Evolutionary conservation across 2,113 vertebrate species (phyloP), one percentile per base, ranked within the genome.

Genomic region (Maccullochella peelii): DNA sequence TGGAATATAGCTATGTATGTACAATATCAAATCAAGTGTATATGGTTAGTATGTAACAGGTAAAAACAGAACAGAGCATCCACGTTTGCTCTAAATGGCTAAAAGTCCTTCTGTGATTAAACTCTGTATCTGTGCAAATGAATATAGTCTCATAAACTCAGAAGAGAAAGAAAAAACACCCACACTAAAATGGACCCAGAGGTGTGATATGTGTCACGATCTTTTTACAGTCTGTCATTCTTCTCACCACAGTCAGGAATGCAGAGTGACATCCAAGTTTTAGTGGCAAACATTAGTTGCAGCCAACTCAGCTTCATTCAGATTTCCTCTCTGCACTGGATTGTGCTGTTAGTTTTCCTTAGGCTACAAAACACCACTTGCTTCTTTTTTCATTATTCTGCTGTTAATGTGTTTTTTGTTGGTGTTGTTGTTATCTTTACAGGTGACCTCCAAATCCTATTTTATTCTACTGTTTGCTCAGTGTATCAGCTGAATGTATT

Each of bases 161-260:
- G n/a, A 4, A 57, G 54, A 25, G 23, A n/a, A 25, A 57, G 12
- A 58, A 6, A 33, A 61, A 61, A 61, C 58, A 61, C 58, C 50
- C 20, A 33, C 27, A 61, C 8, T 61, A 7, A 33, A 23, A 70
- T 21, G 6, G 30, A n/a, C 11, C 15, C 2, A 44, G 2, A 69
- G 11, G 8, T 20, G 15, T 27, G 55, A 58, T 27, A 58, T 58
- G 25, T 58, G 14, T 36, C 30, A 8, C 7, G 27, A 9, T 33
- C 6, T 23, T 11, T 21, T 63, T 38, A 23, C 25, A 59, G 21
- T 67, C 49, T 79, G 18, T 66, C 55, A 44, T 61, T 82, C 30
- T 69, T 76, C 76, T 82, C 68, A 70, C 57, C 69, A 52, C 82
- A 72, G 73, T 72, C 78, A 80, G 78, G 81, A 89, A 89, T 86